A percentile compares a stretch with the other conserved stretches of the same genome.
phyloP scores from a whole-genome alignment of 1,140 invertebrate genomes.

The Cecropterus lyciades region DNA sequence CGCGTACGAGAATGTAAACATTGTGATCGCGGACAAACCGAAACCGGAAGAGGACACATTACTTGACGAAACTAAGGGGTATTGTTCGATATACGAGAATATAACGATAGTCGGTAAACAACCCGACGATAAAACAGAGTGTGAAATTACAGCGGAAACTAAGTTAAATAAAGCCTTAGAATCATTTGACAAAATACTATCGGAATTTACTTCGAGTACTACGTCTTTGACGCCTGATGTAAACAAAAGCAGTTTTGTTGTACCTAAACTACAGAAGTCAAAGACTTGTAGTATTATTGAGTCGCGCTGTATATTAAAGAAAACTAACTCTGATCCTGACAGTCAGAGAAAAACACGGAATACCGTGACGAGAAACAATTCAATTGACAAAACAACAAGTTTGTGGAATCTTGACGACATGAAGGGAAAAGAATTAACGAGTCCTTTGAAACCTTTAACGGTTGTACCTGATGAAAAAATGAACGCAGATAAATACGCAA shows the following conservation, averaged over 20 bases:
- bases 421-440: conserved; percentile 77
- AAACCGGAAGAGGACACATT: conserved; percentile 53
- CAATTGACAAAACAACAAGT: conserved; percentile 82
- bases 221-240: conserved; percentile 51
- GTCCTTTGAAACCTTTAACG: conserved; percentile 69
- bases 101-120: conserved; percentile 73
- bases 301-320: conserved; percentile 86
- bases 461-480: conserved; percentile 67
- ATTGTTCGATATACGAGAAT: conserved; percentile 78
- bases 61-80: conserved; percentile 72
- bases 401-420: conserved; percentile 84
- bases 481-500: conserved; percentile 79
- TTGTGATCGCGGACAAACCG: conserved; percentile 44
- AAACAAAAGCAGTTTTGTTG: conserved; percentile 62
- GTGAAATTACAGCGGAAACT: conserved; percentile 63
- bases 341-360: conserved; percentile 57
- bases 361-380: conserved; percentile 72
- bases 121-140: conserved; percentile 39
- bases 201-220: conserved; percentile 73
- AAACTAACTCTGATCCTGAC: conserved; percentile 72
- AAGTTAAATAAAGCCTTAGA: conserved; percentile 86
- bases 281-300: conserved; percentile 87
- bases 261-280: conserved; percentile 85
- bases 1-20: conserved; percentile 82
- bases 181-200: conserved; percentile 87